A percentile compares a stretch with the other conserved stretches of the same genome.
These are phyloP conservation scores for Tamias sibiricus DNA, from an alignment of 2,113 vertebrate species.

Conservation along the genomic window DNA sequence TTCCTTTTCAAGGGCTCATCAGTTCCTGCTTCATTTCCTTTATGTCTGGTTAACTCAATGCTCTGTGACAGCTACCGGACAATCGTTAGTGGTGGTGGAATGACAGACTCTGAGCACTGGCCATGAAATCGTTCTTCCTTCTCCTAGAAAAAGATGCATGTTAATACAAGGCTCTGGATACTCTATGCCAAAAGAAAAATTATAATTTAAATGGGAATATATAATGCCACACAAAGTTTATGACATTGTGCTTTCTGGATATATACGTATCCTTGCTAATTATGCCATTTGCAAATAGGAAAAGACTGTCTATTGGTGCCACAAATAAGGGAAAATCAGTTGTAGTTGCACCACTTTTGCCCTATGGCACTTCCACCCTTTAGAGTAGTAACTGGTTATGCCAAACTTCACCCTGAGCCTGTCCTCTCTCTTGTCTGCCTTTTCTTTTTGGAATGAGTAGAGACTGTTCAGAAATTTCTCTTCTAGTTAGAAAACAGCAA, in stretches of 20 bases:
- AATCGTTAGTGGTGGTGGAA: background rate
- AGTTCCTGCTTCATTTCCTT: constrained; percentile 38
- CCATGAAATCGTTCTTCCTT: background rate
- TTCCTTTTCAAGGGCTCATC: constrained; percentile 18
- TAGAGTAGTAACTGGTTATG: background rate
- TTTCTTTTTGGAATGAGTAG: background rate
- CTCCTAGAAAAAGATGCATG: background rate
- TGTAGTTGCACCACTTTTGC: background rate
- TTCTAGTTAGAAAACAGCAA: background rate
- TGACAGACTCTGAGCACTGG: background rate
- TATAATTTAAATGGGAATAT: constrained; percentile 6
- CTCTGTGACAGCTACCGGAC: background rate
- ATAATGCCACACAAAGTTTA: background rate
- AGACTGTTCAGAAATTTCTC: background rate
- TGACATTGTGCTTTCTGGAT: background rate
- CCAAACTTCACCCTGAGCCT: background rate
- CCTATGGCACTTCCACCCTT: background rate
- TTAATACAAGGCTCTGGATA: background rate
- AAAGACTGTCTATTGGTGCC: background rate
- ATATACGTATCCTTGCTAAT: background rate
- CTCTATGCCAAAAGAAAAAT: background rate
- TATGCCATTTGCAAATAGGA: background rate
- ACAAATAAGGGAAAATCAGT: background rate
- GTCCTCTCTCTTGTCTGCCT: background rate
- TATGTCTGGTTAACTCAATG: background rate